Evolutionary conservation across 2,113 vertebrate species (phyloP), one percentile per base, ranked within the genome.

Genomic region (Mandrillus leucophaeus): DNA sequence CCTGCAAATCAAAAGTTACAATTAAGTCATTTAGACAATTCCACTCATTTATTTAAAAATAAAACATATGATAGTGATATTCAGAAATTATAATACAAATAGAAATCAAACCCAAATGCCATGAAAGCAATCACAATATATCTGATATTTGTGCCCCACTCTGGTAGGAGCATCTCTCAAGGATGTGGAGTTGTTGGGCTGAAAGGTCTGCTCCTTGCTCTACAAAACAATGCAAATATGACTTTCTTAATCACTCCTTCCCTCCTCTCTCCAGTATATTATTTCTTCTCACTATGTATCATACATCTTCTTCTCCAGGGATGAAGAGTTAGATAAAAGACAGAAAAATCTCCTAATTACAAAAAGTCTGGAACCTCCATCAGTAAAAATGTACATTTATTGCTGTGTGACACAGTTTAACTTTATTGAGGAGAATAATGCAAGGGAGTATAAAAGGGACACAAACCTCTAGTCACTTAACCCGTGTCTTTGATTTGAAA

Each of bases 71-170:
- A 45, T 72, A 40, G 2, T 73, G 25, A 73, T 76, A 14, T 64
- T 93, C 59, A 93, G 38, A 96, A 93, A 72, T 78, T 5, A 27
- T 52, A 87, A 84, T 32, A 55, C 4, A 96, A 96, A 76, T 38
- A 52, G 23, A 93, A 64, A 50, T 75, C 80, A 92, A 88, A 94
- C 4, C 20, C 27, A 84, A 96, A 89, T 79, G 40, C 9, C 59
- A 86, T 73, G 73, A 50, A 43, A 52, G 22, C 16, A 92, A 72
- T 57, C 50, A 10, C 38, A 93, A 52, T 25, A 17, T 32, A 89
- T 6, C 57, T 16, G 18, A 22, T 78, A 5, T 90, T 92, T 76
- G 50, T 61, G 9, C 4, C 27, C 6, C 4, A 12, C 7, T 48
- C 38, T 72, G 22, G 20, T 14, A 45, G 57, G 13, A 20, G 50